Conservation (phyloP, 1,140 invertebrate species). For the Pachyrhynchus sulphureomaculatus region DNA sequence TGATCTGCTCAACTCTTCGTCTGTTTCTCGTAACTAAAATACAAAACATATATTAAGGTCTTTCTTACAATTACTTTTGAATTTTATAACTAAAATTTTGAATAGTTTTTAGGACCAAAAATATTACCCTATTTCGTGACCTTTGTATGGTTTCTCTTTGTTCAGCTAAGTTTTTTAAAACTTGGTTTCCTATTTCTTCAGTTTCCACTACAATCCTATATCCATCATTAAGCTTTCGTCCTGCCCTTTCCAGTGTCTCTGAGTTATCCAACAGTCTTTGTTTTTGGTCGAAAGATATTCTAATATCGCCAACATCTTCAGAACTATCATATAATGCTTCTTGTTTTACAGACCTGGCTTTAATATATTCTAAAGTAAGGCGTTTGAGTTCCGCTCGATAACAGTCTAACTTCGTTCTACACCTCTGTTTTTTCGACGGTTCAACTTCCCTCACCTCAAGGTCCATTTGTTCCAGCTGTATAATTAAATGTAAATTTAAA, state of each 20-base stretch:
- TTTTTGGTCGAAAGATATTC: constrained; percentile 72
- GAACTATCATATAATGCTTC: constrained; percentile 50
- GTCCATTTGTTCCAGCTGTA: constrained; percentile 86
- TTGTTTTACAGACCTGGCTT: constrained; percentile 53
- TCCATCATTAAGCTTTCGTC: constrained; percentile 77
- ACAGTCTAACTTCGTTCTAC: constrained; percentile 78
- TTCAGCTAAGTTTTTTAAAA: constrained; percentile 77
- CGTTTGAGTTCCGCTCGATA: constrained; percentile 84
- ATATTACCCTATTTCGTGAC: constrained; percentile 76
- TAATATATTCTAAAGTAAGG: constrained; percentile 76
- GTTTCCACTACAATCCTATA: constrained; percentile 87
- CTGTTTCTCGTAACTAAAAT: constrained; percentile 79
- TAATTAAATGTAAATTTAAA: constrained; percentile 6
- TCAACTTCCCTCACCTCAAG: constrained; percentile 81
- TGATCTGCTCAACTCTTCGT: constrained; percentile 78
- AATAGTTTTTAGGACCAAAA: constrained; percentile 29
- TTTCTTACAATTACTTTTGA: not conserved
- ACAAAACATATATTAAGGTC: constrained; percentile 1
- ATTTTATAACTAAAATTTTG: not conserved
- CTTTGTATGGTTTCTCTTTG: constrained; percentile 86
- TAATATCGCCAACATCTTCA: constrained; percentile 64
- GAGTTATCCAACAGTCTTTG: constrained; percentile 85
- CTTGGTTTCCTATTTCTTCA: constrained; percentile 80
- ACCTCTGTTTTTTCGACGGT: constrained; percentile 66
- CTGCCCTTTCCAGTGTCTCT: constrained; percentile 79